Base-by-base conservation (phyloP, 2,113 vertebrate genomes). In the Pungitius pungitius region DNA sequence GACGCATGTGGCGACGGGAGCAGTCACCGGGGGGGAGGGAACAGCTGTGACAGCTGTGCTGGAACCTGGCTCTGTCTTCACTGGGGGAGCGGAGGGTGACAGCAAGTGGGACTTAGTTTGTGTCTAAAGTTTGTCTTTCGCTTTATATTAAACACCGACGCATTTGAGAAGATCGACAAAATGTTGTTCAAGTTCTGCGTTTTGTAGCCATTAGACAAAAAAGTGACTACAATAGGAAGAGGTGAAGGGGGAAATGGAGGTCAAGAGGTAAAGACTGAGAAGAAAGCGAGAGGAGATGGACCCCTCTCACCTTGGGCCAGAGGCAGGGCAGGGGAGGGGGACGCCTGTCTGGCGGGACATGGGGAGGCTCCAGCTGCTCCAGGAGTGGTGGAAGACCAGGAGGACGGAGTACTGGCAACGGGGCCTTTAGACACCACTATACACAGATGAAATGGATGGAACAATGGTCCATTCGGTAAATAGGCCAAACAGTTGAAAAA, bases 31-130 rank as follows among this genome's bases (percentile, higher is more conserved):
- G 68, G 91, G 75, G 8, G 85, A 84, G 0, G 86, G 79, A 77
- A 52, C 82, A 68, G 87, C 81, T 62, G 90, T 89, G 61, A 87
- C 83, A 57, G 85, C 89, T 56, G 90, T 91, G 56, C 73, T 52
- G 12, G 85, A 88, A 73, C 96, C 96, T 49, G 97, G 97, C 90
- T 99, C 98, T 6, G 94, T 95, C 92, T 99, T 99, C 85, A 99
- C 98, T 99, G 91, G 65, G 89, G 58, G 87, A 90, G 56, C 87
- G 91, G 84, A 86, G 84, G 92, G 35, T 8, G 26, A 69, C 22
- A 18, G 8, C 33, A 69, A 66, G 42, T 27, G 39, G 51, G 54
- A 49, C 37, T 39, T 27, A 12, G 57, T 27, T 40, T n/a, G 8
- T 30, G 33, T 42, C 4, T 42, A 11, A 56, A 4, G 26, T 45